These are phyloP conservation scores for Calephelis nemesis DNA, from an alignment of 1,140 invertebrate genomes.

Conservation along the genomic window DNA sequence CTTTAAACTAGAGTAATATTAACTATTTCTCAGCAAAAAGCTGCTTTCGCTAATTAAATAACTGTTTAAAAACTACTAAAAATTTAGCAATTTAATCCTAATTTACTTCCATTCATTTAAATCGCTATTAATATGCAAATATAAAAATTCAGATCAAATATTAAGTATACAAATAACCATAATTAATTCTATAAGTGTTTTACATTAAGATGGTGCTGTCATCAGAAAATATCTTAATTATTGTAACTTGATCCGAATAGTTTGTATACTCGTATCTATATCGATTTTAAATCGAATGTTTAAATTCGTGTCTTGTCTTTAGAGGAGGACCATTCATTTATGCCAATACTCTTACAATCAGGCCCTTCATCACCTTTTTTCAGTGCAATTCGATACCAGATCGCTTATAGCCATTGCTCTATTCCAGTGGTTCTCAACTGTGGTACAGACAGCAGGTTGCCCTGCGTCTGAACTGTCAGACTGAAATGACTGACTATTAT, in stretches of 20 bases:
- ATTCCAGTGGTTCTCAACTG: slow-evolving; percentile 29
- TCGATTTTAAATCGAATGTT: slow-evolving; percentile 58
- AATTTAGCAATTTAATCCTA: too few species aligned
- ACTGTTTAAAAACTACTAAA: too few species aligned
- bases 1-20: too few species aligned
- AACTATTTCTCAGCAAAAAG: too few species aligned
- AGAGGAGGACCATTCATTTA: slow-evolving; percentile 52
- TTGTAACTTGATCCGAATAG: slow-evolving; percentile 53
- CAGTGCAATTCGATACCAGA: slow-evolving; percentile 70
- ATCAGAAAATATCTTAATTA: slow-evolving; percentile 57
- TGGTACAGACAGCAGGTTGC: too few species aligned
- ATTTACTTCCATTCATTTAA: too few species aligned
- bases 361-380: slow-evolving; percentile 75
- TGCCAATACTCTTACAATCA: slow-evolving; percentile 52
- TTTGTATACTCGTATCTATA: slow-evolving; percentile 37
- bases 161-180: slow-evolving; percentile 23
- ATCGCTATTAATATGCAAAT: too few species aligned
- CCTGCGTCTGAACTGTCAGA: too few species aligned
- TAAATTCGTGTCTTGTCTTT: slow-evolving; percentile 45
- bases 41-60: too few species aligned
- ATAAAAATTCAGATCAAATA: too few species aligned
- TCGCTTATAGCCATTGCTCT: slow-evolving; percentile 61
- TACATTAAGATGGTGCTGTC: slow-evolving; percentile 18
- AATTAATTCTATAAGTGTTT: slow-evolving; percentile 27
- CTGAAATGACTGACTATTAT: too few species aligned